Conservation (phyloP, 2,797 vertebrate genomes). For the Pipistrellus nathusii region DNA sequence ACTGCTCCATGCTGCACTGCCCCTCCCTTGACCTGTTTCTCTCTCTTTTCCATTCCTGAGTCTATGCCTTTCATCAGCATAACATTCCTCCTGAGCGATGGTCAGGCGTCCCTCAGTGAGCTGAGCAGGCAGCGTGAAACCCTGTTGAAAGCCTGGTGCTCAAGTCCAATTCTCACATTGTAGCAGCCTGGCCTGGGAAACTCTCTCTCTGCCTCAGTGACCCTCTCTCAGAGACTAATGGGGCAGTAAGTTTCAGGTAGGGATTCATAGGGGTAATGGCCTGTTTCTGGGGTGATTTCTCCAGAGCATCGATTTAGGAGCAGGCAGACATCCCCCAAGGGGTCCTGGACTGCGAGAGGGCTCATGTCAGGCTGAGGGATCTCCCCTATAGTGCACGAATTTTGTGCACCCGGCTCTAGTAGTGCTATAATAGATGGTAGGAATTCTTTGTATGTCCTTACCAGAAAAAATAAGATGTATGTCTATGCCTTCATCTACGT, state of each 20-base stretch:
- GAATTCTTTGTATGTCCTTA: background rate
- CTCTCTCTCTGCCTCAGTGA: background rate
- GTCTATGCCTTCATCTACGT: background rate
- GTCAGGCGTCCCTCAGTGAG: background rate
- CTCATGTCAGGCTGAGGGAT: too few species aligned
- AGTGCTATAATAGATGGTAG: background rate
- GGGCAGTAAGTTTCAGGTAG: background rate
- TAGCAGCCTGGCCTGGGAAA: background rate
- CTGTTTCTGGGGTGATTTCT: background rate
- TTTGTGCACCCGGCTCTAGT: background rate
- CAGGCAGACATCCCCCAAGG: too few species aligned
- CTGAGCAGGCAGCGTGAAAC: background rate
- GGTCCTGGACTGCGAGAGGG: too few species aligned
- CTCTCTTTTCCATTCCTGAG: background rate
- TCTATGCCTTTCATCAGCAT: background rate
- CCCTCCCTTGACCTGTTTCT: background rate
- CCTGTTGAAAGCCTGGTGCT: background rate
- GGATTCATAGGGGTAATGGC: background rate
- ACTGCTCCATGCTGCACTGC: accelerated
- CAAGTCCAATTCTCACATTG: background rate
- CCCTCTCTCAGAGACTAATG: background rate
- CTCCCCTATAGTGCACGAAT: too few species aligned
- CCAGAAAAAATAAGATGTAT: background rate
- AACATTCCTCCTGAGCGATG: background rate
- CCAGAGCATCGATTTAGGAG: background rate